phyloP scores from a whole-genome alignment of 2,888 invertebrate genomes.

The Stratiomys singularior region DNA sequence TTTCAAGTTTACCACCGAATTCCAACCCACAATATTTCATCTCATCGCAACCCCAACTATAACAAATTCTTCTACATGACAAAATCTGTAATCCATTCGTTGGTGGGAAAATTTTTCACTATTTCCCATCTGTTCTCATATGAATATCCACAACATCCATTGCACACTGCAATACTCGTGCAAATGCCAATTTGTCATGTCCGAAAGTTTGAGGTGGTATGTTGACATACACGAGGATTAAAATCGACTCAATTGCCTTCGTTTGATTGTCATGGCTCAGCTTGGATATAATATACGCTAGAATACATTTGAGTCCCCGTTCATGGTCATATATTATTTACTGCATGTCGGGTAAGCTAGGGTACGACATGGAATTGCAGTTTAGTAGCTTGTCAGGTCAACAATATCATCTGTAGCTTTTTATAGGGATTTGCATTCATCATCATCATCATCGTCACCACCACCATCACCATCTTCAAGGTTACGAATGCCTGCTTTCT shows the following conservation, averaged over 20 bases:
- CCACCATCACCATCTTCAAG: neutral
- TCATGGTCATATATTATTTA: neutral
- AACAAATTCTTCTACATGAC: constrained; percentile 8
- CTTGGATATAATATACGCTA: neutral
- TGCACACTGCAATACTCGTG: constrained; percentile 15
- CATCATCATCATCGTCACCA: neutral
- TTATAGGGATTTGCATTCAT: constrained; percentile 23
- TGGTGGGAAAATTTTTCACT: constrained; percentile 30
- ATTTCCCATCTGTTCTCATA: neutral
- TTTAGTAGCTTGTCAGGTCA: constrained; percentile 53
- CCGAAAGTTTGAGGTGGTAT: constrained; percentile 53
- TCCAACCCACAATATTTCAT: too few relatives aligned
- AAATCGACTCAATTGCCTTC: constrained; percentile 59
- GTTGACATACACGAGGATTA: constrained; percentile 59
- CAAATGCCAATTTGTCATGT: constrained; percentile 49
- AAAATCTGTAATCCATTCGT: neutral
- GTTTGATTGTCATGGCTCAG: neutral
- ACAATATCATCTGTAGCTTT: constrained; percentile 21
- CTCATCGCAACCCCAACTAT: neutral
- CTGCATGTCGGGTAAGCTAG: neutral
- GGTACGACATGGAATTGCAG: constrained; percentile 56
- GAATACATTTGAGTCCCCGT: neutral
- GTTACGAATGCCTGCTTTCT: too few relatives aligned
- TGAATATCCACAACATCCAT: neutral
- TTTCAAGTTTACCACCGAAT: neutral